A percentile compares a stretch with the other conserved stretches of the same genome.
phyloP scores from a whole-genome alignment of 2,888 invertebrate genomes.

The Hirtodrosophila trivittata region DNA sequence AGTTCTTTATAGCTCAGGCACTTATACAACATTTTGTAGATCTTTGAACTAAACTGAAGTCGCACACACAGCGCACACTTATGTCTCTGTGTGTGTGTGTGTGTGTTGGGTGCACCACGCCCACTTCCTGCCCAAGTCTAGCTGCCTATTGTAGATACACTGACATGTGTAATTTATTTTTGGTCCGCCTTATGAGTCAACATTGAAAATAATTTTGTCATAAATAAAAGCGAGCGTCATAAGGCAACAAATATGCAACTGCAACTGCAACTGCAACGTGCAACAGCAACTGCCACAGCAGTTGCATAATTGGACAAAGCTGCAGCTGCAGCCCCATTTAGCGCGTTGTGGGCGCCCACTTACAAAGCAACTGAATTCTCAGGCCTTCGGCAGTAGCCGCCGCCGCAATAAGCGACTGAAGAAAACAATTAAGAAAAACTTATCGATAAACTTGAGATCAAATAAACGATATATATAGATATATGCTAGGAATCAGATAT shows the following conservation, averaged over 20 bases:
- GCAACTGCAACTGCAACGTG: conserved; percentile 37
- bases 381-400: neutral
- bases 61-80: too few species aligned
- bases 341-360: conserved; percentile 41
- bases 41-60: too few species aligned
- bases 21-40: too few species aligned
- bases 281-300: conserved; percentile 15
- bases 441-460: too few species aligned
- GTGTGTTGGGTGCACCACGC: conserved; percentile 10
- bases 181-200: conserved; percentile 58
- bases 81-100: neutral
- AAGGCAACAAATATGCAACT: conserved; percentile 48
- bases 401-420: neutral
- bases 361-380: conserved; percentile 11
- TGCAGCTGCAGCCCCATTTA: conserved; percentile 59
- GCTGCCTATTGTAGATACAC: neutral
- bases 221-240: conserved; percentile 61
- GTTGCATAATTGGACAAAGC: conserved; percentile 41
- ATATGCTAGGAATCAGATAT: too few species aligned
- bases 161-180: conserved; percentile 1
- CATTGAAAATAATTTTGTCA: conserved; percentile 73
- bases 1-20: too few species aligned
- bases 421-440: neutral
- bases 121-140: conserved; percentile 52
- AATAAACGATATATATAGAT: too few species aligned